Evolutionary conservation across 2,888 invertebrate species (phyloP).

Genomic region (Mimas tiliae): DNA sequence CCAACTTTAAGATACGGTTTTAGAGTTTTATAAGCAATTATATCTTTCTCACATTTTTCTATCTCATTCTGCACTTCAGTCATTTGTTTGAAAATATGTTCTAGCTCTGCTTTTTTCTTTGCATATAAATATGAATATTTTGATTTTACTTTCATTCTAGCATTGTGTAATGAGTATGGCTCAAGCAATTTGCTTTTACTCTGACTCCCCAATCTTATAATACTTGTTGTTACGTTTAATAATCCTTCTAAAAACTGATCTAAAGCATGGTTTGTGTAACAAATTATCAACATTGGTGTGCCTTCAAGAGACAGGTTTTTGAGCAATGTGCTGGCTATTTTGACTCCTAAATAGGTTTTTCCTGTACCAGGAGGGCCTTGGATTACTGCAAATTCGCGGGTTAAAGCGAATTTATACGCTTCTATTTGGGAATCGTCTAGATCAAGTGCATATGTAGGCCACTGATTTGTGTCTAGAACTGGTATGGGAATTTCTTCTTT

Average conservation of each 20-base stretch:
- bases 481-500: slow-evolving; percentile 61
- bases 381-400: slow-evolving; percentile 89
- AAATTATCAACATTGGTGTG: slow-evolving; percentile 90
- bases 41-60: slow-evolving; percentile 70
- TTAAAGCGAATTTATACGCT: slow-evolving; percentile 88
- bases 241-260: slow-evolving; percentile 93
- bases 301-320: slow-evolving; percentile 83
- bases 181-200: slow-evolving; percentile 85
- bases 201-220: slow-evolving; percentile 89
- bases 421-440: slow-evolving; percentile 88
- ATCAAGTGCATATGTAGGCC: slow-evolving; percentile 77
- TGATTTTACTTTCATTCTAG: slow-evolving; percentile 64
- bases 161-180: slow-evolving; percentile 76
- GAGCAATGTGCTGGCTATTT: slow-evolving; percentile 88
- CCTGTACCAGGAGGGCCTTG: slow-evolving; percentile 96
- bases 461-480: slow-evolving; percentile 63
- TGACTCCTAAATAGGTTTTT: slow-evolving; percentile 91
- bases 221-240: slow-evolving; percentile 80
- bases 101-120: slow-evolving; percentile 61
- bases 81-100: slow-evolving; percentile 65
- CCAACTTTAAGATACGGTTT: slow-evolving; percentile 57
- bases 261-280: slow-evolving; percentile 94
- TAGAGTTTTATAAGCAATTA: slow-evolving; percentile 61
- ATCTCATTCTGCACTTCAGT: slow-evolving; percentile 67
- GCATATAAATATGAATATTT: slow-evolving; percentile 67